Evolutionary conservation across 2,888 invertebrate species (phyloP), one percentile per base, ranked within the genome.

Genomic region (Macroteleia sp.): DNA sequence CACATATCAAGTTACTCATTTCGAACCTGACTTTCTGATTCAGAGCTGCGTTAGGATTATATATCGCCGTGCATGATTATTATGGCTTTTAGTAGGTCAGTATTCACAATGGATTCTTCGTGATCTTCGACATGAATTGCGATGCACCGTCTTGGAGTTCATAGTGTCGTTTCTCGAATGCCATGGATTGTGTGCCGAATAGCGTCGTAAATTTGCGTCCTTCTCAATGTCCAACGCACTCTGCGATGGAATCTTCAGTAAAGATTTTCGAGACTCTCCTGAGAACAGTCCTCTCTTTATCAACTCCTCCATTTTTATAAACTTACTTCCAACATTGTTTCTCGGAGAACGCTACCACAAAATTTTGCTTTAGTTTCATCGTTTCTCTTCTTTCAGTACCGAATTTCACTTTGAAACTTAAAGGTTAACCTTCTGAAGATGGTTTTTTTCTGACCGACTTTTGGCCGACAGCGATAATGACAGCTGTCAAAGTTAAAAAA

Each of bases 161-260:
- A n/a, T n/a, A n/a, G n/a, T n/a, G n/a, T n/a, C 59, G 66, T 78
- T 56, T 70, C 54, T 70, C 39, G 70, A 30, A 78, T 74, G 42
- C 71, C 75, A 67, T 25, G 75, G 62, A 67, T 75, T 75, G 67
- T 79, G 71, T 76, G 75, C 73, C 75, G 67, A 79, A 79, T 71
- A 75, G 66, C 75, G 42, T 76, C 76, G 73, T 76, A 79, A 79
- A 79, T 79, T 73, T 48, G 54, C 54, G 73, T 64, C 62, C 59
- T 64, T 73, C 71, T 62, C 52, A 20, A 54, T 57, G 71, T 67
- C 75, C 71, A 32, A 62, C 57, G 32, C 56, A 71, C 46, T 56
- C 56, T 44, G 32, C 42, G 52, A 22, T 36, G 71, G 62, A 71
- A 79, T 71, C 71, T 56, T 34, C 12, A 50, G 52, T 20, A 2